Base-by-base conservation (phyloP, 1,140 invertebrate genomes). In the Drosophila repletoides region DNA sequence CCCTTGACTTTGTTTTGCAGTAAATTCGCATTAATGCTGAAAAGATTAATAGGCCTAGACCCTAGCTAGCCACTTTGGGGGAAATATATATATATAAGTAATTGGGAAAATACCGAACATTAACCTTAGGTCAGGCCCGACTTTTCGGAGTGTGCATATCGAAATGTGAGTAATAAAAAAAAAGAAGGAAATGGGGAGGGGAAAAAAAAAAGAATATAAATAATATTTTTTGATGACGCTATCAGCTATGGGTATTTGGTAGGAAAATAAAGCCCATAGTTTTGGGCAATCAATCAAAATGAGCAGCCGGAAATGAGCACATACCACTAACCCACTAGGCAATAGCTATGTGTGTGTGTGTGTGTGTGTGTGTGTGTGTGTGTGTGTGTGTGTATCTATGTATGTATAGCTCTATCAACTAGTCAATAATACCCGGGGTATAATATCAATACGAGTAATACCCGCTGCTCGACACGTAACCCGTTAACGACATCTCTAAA, bases 401-500 rank as follows among this genome's bases (percentile, higher is more conserved):
- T n/a, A n/a, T n/a, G n/a, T n/a, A n/a, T n/a, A n/a, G n/a, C n/a
- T n/a, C n/a, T 51, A 43, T 19, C 31, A 17, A 59, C 22, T 48
- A 59, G 53, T 45, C 38, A 22, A 33, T 12, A 45, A 38, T 5
- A 14, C 26, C n/a, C n/a, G n/a, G n/a, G n/a, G n/a, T n/a, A n/a
- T n/a, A n/a, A n/a, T n/a, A n/a, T n/a, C 10, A 21, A 41, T 6
- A 51, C 48, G 26, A 26, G 31, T n/a, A 36, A 7, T 43, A 53
- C 26, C 63, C 43, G 53, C 52, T 38, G 21, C 9, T 14, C 34
- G 22, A 60, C 55, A 66, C 63, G 55, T 66, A 66, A 60, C 63
- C 15, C 55, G 45, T 73, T 84, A 81, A 81, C 69, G 70, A 77
- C 81, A 71, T 77, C 77, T 83, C 77, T 84, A 73, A 84, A 83